phyloP scores from a whole-genome alignment of 2,888 invertebrate species.

The Meta bourneti region DNA sequence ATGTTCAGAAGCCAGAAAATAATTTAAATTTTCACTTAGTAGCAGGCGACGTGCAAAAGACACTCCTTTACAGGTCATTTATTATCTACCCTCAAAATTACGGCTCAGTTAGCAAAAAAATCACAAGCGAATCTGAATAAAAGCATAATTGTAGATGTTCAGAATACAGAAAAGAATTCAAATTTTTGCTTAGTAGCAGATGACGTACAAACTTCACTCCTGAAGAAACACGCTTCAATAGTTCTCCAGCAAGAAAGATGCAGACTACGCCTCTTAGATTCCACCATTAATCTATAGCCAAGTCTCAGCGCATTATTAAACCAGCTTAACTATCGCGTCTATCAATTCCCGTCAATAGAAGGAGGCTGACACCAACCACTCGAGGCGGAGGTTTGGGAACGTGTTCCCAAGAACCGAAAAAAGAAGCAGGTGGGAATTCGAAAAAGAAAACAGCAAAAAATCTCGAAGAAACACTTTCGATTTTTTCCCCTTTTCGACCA shows the following conservation, averaged over 20 bases:
- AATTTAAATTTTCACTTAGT: too few relatives aligned
- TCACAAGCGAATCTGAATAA: too few relatives aligned
- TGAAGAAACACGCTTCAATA: neutral
- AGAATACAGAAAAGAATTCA: neutral
- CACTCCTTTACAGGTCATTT: too few relatives aligned
- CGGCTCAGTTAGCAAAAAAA: too few relatives aligned
- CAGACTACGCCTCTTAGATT: slow-evolving; percentile 13
- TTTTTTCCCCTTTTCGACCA: slow-evolving; percentile 14
- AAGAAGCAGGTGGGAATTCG: slow-evolving; percentile 16
- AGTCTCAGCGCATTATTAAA: slow-evolving; percentile 24
- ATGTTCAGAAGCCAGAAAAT: too few relatives aligned
- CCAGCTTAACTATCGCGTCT: slow-evolving; percentile 16
- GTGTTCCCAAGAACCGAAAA: slow-evolving; percentile 33
- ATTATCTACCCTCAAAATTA: too few relatives aligned
- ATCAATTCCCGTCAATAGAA: slow-evolving; percentile 30
- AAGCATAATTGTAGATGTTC: too few relatives aligned
- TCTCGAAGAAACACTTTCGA: slow-evolving; percentile 20
- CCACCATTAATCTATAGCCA: slow-evolving; percentile 10
- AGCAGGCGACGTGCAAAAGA: too few relatives aligned
- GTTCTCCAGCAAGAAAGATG: neutral
- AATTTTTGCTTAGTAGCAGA: neutral
- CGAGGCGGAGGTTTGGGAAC: neutral
- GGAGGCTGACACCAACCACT: slow-evolving; percentile 3
- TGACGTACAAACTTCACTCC: neutral
- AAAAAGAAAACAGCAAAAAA: neutral